phyloP scores from a whole-genome alignment of 2,888 invertebrate genomes.

The Nudaria mundana region DNA sequence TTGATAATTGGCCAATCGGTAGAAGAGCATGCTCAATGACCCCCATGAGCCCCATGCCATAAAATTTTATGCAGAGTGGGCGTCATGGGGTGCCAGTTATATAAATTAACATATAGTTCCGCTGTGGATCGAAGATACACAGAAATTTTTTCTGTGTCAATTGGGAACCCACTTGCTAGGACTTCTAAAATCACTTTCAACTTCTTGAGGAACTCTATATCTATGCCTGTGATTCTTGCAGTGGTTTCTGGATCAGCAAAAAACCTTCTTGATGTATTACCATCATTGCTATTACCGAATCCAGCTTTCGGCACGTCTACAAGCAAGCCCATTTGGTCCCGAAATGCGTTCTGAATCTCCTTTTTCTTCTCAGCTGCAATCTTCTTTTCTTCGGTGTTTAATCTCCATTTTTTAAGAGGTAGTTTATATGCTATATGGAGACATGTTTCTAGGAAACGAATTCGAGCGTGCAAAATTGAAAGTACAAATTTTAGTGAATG shows the following conservation, averaged over 20 bases:
- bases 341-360: slow-evolving; percentile 3
- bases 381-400: slow-evolving; percentile 2
- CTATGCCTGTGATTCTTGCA: slow-evolving; percentile 1
- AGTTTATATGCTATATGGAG: slow-evolving; percentile 8
- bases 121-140: not conserved
- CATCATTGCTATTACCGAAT: slow-evolving; percentile 2
- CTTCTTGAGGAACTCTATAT: slow-evolving; percentile 3
- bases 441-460: slow-evolving; percentile 7
- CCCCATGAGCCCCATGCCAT: not conserved
- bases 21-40: slow-evolving; percentile 21
- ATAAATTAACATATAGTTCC: slow-evolving; percentile 4
- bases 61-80: slow-evolving; percentile 3
- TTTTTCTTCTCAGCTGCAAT: slow-evolving; percentile 2
- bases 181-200: slow-evolving; percentile 5
- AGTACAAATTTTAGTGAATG: slow-evolving; percentile 28
- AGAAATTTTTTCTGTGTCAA: slow-evolving; percentile 4
- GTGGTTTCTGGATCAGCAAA: slow-evolving; percentile 4
- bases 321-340: slow-evolving; percentile 6
- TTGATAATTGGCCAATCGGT: slow-evolving; percentile 36
- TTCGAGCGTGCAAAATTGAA: slow-evolving; percentile 29
- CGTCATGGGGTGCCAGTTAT: slow-evolving; percentile 6
- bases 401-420: slow-evolving; percentile 3
- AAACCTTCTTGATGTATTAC: slow-evolving; percentile 7
- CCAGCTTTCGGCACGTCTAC: slow-evolving; percentile 7
- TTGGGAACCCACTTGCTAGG: slow-evolving; percentile 3